Evolutionary conservation across 2,113 vertebrate genomes (phyloP).

Genomic region (Corynorhinus townsendii): DNA sequence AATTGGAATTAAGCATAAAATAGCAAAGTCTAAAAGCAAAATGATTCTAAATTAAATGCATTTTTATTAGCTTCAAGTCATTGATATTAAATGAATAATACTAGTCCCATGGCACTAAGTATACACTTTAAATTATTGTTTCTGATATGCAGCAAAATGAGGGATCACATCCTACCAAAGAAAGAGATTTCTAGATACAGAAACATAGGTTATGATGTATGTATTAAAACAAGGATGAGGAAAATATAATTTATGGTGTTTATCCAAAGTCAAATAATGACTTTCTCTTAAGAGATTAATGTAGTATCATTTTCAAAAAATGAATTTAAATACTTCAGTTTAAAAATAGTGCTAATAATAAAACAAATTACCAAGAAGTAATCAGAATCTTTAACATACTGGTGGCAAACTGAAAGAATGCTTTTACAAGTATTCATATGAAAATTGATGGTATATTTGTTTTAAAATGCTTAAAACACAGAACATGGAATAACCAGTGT

Average conservation of each 20-base stretch:
- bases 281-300: not conserved
- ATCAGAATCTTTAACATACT: not conserved
- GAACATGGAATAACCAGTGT: not conserved
- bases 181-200: not conserved
- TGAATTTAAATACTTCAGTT: not conserved
- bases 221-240: not conserved
- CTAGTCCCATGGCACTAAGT: not conserved
- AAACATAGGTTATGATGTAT: not conserved
- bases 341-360: not conserved
- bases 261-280: not conserved
- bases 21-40: not conserved
- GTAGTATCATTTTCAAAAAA: not conserved
- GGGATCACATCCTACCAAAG: not conserved
- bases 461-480: not conserved
- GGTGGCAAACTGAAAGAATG: not conserved
- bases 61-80: slow-evolving; percentile 1
- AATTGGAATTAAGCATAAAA: not conserved
- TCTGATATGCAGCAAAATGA: not conserved
- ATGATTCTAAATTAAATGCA: not conserved
- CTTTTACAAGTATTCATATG: not conserved
- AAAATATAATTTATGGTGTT: not conserved
- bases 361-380: not conserved
- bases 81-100: not conserved
- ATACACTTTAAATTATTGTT: not conserved
- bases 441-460: not conserved